Conservation (phyloP, 2,797 vertebrate species). For the Sternotherus odoratus region DNA sequence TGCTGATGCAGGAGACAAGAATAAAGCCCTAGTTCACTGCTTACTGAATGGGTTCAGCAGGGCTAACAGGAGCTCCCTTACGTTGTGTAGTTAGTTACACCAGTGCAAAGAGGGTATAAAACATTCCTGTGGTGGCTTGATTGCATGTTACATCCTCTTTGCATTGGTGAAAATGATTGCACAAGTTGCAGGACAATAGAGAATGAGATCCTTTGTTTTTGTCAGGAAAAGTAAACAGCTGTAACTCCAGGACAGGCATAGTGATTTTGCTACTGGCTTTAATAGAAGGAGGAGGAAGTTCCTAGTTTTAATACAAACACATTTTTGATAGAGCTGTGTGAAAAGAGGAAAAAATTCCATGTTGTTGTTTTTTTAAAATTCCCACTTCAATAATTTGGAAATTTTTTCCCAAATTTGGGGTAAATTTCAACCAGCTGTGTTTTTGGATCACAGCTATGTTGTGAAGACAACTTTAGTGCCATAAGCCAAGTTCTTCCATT, state of each 20-base stretch:
- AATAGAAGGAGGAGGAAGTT: neutral
- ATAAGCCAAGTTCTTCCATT: neutral
- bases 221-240: conserved; percentile 27
- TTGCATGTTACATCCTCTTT: conserved; percentile 43
- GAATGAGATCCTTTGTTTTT: conserved; percentile 41
- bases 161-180: conserved; percentile 46
- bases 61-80: neutral
- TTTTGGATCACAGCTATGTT: neutral
- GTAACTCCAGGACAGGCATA: neutral
- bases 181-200: neutral
- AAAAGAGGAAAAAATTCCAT: neutral
- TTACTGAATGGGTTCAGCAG: conserved; percentile 3
- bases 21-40: conserved; percentile 34
- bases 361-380: neutral
- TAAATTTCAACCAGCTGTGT: neutral
- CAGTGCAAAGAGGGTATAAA: neutral
- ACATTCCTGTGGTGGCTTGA: neutral
- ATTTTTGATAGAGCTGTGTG: neutral
- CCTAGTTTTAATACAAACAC: neutral
- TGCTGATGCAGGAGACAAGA: conserved; percentile 23
- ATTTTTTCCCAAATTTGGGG: neutral
- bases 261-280: neutral
- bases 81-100: neutral
- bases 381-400: neutral
- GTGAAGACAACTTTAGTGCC: neutral